Evolutionary conservation across 1,140 invertebrate species (phyloP).

Genomic region (Lucilia cuprina): DNA sequence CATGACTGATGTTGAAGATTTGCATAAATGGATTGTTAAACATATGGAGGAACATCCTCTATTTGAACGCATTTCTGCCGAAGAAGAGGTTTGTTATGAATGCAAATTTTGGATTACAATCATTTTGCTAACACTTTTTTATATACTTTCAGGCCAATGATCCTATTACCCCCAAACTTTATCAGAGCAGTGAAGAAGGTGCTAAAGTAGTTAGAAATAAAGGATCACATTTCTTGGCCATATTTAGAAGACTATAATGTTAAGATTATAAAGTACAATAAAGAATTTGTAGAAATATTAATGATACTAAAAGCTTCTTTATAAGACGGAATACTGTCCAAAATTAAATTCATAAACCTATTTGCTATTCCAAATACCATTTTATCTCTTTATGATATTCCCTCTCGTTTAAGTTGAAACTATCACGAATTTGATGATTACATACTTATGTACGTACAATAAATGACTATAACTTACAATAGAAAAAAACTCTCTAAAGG

Average conservation of each 20-base stretch:
- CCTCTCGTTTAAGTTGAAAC: no score
- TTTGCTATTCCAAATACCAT: no score
- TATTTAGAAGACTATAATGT: conserved; percentile 76
- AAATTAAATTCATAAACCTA: no score
- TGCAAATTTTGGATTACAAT: background rate
- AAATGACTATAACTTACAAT: no score
- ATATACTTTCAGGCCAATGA: conserved; percentile 73
- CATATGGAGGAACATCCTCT: conserved; percentile 93
- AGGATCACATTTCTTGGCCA: conserved; percentile 91
- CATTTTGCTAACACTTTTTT: background rate
- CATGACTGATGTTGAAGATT: conserved; percentile 96
- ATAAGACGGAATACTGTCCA: no score
- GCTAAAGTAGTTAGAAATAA: conserved; percentile 96
- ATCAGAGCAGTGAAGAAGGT: conserved; percentile 95
- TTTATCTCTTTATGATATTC: no score
- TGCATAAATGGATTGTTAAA: conserved; percentile 96
- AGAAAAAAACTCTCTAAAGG: background rate
- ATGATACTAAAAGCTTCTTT: no score
- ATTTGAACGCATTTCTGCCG: conserved; percentile 78
- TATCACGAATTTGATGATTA: no score
- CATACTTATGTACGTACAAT: no score
- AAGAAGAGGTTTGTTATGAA: conserved; percentile 71
- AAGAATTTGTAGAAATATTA: no score
- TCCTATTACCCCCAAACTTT: conserved; percentile 86
- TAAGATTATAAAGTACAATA: no score